These are phyloP conservation scores for Okamejei kenojei DNA, from an alignment of 2,797 vertebrate genomes.

Conservation along the genomic window DNA sequence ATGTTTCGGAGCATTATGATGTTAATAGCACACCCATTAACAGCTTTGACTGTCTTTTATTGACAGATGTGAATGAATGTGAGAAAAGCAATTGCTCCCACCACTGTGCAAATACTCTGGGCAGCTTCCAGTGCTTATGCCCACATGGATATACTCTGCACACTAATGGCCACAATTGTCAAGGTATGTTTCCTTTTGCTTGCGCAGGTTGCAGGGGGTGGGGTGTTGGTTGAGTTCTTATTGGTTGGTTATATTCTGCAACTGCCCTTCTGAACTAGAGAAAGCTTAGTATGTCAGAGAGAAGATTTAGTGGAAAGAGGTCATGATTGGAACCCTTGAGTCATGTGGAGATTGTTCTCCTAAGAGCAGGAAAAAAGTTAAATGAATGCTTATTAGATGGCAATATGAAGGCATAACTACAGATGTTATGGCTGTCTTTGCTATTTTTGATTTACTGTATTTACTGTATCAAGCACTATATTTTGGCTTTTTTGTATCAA, in stretches of 20 bases:
- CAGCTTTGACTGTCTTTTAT: neutral
- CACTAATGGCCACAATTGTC: conserved; percentile 9
- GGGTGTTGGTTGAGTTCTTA: neutral
- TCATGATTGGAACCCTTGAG: neutral
- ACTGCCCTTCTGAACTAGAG: neutral
- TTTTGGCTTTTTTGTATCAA: neutral
- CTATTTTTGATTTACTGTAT: neutral
- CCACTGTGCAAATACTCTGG: conserved; percentile 25
- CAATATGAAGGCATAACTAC: too few species aligned
- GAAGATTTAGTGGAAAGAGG: neutral
- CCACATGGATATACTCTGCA: conserved; percentile 33
- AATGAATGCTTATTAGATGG: neutral
- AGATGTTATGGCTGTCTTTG: neutral
- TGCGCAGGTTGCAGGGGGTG: neutral
- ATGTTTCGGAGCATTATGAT: neutral
- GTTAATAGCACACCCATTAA: neutral
- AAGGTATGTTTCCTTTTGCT: neutral
- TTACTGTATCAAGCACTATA: neutral
- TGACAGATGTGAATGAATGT: conserved; percentile 38
- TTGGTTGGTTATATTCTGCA: neutral
- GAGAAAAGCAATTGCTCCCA: conserved; percentile 28
- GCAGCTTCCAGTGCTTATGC: conserved; percentile 36
- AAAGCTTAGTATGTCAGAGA: neutral
- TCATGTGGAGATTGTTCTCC: neutral
- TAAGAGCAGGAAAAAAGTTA: neutral